phyloP scores from a whole-genome alignment of 2,797 vertebrate species.

The Myotis planiceps region DNA sequence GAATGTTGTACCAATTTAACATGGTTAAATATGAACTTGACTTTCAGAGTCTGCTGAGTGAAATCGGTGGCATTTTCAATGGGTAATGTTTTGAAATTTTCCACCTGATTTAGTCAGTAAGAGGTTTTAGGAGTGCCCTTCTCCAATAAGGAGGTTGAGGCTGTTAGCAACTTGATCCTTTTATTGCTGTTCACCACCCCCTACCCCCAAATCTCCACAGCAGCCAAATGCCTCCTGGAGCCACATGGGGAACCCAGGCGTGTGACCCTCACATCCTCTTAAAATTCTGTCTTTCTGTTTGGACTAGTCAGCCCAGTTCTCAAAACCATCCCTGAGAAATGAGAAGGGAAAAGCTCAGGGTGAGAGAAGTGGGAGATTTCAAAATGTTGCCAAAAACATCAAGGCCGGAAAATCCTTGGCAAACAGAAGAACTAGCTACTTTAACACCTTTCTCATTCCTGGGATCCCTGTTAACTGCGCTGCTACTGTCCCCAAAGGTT shows the following conservation, averaged over 20 bases:
- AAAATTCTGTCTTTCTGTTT: conserved; percentile 67
- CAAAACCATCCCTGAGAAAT: conserved; percentile 50
- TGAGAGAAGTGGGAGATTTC: conserved; percentile 79
- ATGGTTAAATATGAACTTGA: neutral
- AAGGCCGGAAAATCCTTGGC: conserved; percentile 73
- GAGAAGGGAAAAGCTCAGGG: conserved; percentile 53
- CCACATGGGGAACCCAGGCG: neutral
- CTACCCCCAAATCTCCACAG: neutral
- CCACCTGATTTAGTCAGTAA: neutral
- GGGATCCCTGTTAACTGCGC: conserved; percentile 37
- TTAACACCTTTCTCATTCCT: conserved; percentile 77
- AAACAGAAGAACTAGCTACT: conserved; percentile 67
- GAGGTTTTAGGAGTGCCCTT: neutral
- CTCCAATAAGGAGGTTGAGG: neutral
- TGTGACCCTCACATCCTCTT: conserved; percentile 61
- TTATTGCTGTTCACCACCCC: neutral
- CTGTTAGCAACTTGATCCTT: conserved; percentile 32
- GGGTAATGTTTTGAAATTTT: conserved; percentile 27
- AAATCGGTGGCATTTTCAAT: neutral
- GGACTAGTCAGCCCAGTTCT: conserved; percentile 24
- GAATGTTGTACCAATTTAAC: neutral
- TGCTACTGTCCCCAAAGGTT: conserved; percentile 52
- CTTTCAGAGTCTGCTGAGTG: neutral
- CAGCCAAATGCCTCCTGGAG: neutral
- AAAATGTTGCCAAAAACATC: conserved; percentile 74